Conservation (phyloP, 2,113 vertebrate species). For the Climacteris rufus region DNA sequence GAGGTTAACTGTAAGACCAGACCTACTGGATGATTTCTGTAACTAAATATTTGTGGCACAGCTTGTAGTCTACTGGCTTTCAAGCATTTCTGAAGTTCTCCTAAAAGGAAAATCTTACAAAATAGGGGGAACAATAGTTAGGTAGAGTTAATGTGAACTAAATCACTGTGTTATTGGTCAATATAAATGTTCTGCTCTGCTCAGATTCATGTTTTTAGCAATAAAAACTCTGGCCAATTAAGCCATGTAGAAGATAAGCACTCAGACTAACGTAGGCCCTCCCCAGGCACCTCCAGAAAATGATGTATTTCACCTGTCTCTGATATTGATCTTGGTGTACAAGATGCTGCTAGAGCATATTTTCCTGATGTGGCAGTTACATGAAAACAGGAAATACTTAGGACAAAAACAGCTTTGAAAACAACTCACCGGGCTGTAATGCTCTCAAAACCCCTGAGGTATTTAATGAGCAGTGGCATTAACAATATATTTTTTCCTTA, state of each 20-base stretch:
- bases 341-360: neutral
- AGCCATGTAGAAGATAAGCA: neutral
- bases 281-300: neutral
- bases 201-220: neutral
- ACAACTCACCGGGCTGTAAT: neutral
- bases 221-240: neutral
- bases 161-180: neutral
- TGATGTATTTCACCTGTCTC: neutral
- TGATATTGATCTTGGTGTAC: neutral
- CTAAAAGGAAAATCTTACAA: neutral
- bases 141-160: neutral
- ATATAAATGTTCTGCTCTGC: neutral
- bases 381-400: neutral
- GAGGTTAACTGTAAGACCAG: neutral
- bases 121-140: neutral
- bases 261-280: neutral
- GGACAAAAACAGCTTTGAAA: neutral
- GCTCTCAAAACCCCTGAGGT: neutral
- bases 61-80: neutral
- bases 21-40: neutral
- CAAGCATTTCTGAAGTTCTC: neutral
- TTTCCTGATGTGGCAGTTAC: neutral
- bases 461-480: neutral
- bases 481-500: neutral
- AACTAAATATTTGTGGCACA: neutral